Conservation (phyloP, 2,888 invertebrate genomes). For the Agriotes lineatus region DNA sequence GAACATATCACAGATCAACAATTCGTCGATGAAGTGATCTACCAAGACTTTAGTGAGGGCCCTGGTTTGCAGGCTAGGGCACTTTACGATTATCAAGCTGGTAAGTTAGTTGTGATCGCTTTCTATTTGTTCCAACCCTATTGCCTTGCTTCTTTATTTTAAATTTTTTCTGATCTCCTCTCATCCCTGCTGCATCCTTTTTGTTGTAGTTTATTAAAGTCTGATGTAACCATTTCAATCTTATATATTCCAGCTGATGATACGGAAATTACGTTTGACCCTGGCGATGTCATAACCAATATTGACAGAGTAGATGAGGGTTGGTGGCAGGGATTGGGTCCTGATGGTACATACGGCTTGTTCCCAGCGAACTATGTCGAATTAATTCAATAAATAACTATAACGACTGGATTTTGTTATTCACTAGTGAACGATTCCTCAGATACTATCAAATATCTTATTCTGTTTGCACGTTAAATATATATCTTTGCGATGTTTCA, state of each 20-base stretch:
- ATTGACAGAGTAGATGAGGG: constrained; percentile 94
- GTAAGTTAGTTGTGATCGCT: too few species aligned
- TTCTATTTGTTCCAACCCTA: too few species aligned
- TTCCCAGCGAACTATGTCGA: constrained; percentile 98
- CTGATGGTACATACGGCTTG: constrained; percentile 88
- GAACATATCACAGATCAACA: constrained; percentile 63
- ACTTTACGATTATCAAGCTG: constrained; percentile 97
- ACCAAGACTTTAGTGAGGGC: constrained; percentile 75
- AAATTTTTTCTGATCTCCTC: too few species aligned
- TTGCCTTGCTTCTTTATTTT: too few species aligned
- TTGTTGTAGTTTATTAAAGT: too few species aligned
- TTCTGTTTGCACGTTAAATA: constrained; percentile 35
- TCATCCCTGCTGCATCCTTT: too few species aligned
- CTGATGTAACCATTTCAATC: too few species aligned
- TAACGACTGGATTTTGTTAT: constrained; percentile 3
- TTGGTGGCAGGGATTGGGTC: constrained; percentile 97
- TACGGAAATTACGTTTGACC: constrained; percentile 96
- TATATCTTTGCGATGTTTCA: constrained; percentile 17
- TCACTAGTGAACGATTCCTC: neutral
- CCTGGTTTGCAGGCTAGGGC: constrained; percentile 87
- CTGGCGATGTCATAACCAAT: constrained; percentile 92
- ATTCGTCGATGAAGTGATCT: constrained; percentile 73
- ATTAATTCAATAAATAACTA: constrained; percentile 68
- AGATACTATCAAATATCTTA: constrained; percentile 2
- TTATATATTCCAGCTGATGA: constrained; percentile 93